A percentile compares a stretch with the other conserved stretches of the same genome.
Evolutionary conservation across 1,140 invertebrate genomes (phyloP).

Genomic region (Rhizoglyphus robini): DNA sequence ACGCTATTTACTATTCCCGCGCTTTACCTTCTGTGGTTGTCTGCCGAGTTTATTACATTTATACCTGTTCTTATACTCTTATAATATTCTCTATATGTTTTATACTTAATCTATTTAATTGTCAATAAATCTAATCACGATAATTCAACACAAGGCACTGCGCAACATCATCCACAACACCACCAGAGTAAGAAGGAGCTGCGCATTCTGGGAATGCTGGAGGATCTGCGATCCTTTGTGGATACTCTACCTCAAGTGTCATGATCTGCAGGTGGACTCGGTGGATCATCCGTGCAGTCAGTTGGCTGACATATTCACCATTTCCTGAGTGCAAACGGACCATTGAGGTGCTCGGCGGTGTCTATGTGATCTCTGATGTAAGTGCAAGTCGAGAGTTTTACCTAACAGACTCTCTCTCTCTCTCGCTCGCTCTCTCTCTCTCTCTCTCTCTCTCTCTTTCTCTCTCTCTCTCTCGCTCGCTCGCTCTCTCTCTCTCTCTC

Average conservation of each 20-base stretch:
- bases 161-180: constrained; percentile 89
- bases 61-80: too few species aligned
- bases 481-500: background rate
- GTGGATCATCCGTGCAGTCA: constrained; percentile 56
- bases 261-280: background rate
- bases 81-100: too few species aligned
- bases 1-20: too few species aligned
- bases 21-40: too few species aligned
- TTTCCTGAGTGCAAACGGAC: constrained; percentile 89
- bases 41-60: too few species aligned
- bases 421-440: background rate
- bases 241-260: constrained; percentile 33
- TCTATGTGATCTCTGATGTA: constrained; percentile 69
- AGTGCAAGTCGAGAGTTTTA: constrained; percentile 44
- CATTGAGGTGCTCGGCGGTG: constrained; percentile 69
- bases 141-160: too few species aligned
- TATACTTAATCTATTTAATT: too few species aligned
- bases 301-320: constrained; percentile 85
- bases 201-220: constrained; percentile 63
- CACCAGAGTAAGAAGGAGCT: constrained; percentile 67
- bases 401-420: background rate
- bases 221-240: constrained; percentile 60
- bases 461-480: too few species aligned
- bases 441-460: too few species aligned
- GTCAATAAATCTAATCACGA: too few species aligned